Evolutionary conservation across 30 jellyfish, hydroid and myxozoan species (phyloP).

Genomic region (Cassiopea andromeda): DNA sequence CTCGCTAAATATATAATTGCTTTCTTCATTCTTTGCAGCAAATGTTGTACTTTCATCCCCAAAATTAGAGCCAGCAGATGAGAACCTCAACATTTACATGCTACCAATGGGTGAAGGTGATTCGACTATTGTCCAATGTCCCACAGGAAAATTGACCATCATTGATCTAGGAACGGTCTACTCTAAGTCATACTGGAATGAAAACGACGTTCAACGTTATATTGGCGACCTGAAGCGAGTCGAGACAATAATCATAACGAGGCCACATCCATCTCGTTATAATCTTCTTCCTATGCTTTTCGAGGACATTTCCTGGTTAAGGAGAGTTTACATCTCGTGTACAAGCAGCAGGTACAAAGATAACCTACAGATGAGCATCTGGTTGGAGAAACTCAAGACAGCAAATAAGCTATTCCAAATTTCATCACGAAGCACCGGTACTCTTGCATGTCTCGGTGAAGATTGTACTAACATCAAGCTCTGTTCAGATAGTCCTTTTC

Average conservation of each 20-base stretch:
- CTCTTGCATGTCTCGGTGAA: conserved; percentile 68
- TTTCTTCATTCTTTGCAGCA: neutral
- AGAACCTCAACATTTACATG: conserved; percentile 62
- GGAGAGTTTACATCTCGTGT: conserved; percentile 46
- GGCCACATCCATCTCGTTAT: conserved; percentile 72
- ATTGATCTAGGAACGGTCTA: conserved; percentile 57
- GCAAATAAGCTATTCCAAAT: conserved; percentile 43
- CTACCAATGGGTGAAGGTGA: conserved; percentile 83
- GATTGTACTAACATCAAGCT: conserved; percentile 58
- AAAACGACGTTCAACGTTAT: conserved; percentile 56
- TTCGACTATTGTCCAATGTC: conserved; percentile 71
- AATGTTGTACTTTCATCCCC: conserved; percentile 17
- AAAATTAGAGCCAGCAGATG: conserved; percentile 41
- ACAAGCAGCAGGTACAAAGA: conserved; percentile 21
- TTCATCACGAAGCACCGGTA: conserved; percentile 44
- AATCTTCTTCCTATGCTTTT: conserved; percentile 57
- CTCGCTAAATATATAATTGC: no score
- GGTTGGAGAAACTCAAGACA: conserved; percentile 47
- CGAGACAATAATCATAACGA: conserved; percentile 61
- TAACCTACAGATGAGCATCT: conserved; percentile 13
- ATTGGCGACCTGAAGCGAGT: conserved; percentile 31
- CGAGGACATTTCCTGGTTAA: conserved; percentile 23
- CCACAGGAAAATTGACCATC: conserved; percentile 57
- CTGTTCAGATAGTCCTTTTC: conserved; percentile 59
- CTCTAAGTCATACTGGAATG: conserved; percentile 58